These are phyloP conservation scores for Allygus modestus DNA, from an alignment of 2,888 invertebrate species.

Conservation along the genomic window DNA sequence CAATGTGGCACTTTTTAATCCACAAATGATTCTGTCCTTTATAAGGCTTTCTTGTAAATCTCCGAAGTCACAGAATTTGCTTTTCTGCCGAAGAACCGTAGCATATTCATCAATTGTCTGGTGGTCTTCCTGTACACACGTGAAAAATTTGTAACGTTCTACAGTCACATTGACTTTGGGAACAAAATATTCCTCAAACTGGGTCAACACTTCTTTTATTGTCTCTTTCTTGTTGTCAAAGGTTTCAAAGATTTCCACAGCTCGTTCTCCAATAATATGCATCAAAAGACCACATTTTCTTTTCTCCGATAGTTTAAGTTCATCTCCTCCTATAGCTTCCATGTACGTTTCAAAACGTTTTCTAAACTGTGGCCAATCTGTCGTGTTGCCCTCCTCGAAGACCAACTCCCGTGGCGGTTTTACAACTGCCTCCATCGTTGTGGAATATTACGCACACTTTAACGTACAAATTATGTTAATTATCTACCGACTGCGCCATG, in stretches of 20 bases:
- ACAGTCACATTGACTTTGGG: slow-evolving; percentile 44
- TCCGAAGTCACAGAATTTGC: slow-evolving; percentile 36
- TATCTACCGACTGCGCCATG: slow-evolving; percentile 17
- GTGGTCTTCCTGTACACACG: slow-evolving; percentile 27
- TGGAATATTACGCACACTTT: not conserved
- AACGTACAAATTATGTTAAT: not conserved
- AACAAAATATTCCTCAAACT: slow-evolving; percentile 37
- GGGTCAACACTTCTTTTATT: slow-evolving; percentile 22
- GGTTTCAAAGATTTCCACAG: slow-evolving; percentile 21
- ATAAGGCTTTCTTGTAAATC: slow-evolving; percentile 25
- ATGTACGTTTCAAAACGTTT: slow-evolving; percentile 43
- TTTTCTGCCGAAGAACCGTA: slow-evolving; percentile 39
- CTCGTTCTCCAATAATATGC: slow-evolving; percentile 36
- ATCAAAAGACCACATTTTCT: slow-evolving; percentile 39
- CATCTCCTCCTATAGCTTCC: slow-evolving; percentile 39
- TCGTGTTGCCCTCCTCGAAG: not conserved
- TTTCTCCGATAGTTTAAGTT: slow-evolving; percentile 31
- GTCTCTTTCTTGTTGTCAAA: slow-evolving; percentile 38
- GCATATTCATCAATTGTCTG: slow-evolving; percentile 25
- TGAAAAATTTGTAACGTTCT: slow-evolving; percentile 50
- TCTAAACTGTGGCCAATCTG: slow-evolving; percentile 29
- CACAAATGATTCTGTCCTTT: slow-evolving; percentile 43
- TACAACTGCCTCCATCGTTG: slow-evolving; percentile 23
- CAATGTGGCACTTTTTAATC: slow-evolving; percentile 11
- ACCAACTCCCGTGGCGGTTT: slow-evolving; percentile 24